These are phyloP conservation scores for Beris chalybata DNA, from an alignment of 2,888 invertebrate species.

Conservation along the genomic window DNA sequence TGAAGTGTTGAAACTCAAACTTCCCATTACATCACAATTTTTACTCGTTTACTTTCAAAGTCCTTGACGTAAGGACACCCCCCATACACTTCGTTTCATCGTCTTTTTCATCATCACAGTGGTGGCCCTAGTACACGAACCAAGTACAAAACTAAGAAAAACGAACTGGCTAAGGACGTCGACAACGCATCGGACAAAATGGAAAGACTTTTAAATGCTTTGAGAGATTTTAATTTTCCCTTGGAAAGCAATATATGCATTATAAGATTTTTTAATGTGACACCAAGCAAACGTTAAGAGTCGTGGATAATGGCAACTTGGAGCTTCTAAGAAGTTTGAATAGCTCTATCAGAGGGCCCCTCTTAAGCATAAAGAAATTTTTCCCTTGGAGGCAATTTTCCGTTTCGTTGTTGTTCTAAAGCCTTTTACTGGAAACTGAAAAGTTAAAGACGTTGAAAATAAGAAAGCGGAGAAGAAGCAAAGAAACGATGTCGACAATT, in stretches of 20 bases:
- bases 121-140: no score
- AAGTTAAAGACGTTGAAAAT: no score
- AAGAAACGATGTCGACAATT: no score
- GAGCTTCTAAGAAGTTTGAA: constrained; percentile 29
- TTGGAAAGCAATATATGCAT: constrained; percentile 35
- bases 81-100: no score
- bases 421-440: constrained; percentile 12
- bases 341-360: constrained; percentile 26
- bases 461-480: no score
- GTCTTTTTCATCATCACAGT: no score
- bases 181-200: neutral
- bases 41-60: no score
- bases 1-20: no score
- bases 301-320: constrained; percentile 19
- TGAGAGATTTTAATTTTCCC: constrained; percentile 36
- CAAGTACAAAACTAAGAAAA: neutral
- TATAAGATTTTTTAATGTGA: constrained; percentile 36
- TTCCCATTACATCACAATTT: no score
- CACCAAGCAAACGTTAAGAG: constrained; percentile 36
- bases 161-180: constrained; percentile 25
- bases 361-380: constrained; percentile 32
- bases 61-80: no score
- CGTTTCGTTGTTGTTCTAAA: constrained; percentile 25
- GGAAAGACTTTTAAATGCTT: constrained; percentile 26
- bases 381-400: constrained; percentile 35